These are phyloP conservation scores for Drosophila orosa DNA, from an alignment of 1,140 invertebrate genomes.

Conservation along the genomic window DNA sequence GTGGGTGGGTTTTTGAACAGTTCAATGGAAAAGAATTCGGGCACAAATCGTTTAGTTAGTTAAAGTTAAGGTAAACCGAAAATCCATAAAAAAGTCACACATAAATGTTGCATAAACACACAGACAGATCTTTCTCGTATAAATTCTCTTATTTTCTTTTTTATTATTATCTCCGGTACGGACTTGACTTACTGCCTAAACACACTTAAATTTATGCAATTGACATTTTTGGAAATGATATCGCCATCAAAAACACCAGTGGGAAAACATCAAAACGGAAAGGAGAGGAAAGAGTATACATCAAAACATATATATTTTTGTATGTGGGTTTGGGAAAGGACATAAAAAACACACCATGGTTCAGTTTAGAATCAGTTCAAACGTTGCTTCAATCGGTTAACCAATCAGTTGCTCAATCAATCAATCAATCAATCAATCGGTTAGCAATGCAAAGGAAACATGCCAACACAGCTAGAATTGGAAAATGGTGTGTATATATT, in stretches of 20 bases:
- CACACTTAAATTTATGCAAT: slow-evolving; percentile 45
- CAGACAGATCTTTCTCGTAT: slow-evolving; percentile 46
- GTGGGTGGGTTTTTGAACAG: slow-evolving; percentile 41
- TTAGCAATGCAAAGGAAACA: slow-evolving; percentile 71
- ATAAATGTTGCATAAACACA: slow-evolving; percentile 82
- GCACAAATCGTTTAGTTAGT: slow-evolving; percentile 40
- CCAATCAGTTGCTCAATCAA: slow-evolving; percentile 48
- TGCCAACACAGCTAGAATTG: slow-evolving; percentile 63
- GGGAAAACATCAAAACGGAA: slow-evolving; percentile 48
- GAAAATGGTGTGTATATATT: slow-evolving; percentile 45
- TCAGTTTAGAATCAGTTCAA: slow-evolving; percentile 74
- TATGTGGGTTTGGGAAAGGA: slow-evolving; percentile 11
- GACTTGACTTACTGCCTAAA: slow-evolving; percentile 33
- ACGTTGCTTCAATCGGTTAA: slow-evolving; percentile 64
- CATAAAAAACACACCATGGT: slow-evolving; percentile 33
- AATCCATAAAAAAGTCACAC: slow-evolving; percentile 71
- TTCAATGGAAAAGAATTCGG: slow-evolving; percentile 44
- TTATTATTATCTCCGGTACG: slow-evolving; percentile 11
- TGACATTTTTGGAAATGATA: slow-evolving; percentile 17
- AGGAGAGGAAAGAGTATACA: slow-evolving; percentile 42
- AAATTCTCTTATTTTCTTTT: slow-evolving; percentile 1
- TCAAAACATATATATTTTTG: slow-evolving; percentile 56
- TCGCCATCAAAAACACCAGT: slow-evolving; percentile 26
- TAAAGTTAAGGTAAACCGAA: slow-evolving; percentile 32
- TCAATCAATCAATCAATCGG: slow-evolving; percentile 55